Evolutionary conservation across 1,140 invertebrate species (phyloP).

Genomic region (Solenopsis invicta): DNA sequence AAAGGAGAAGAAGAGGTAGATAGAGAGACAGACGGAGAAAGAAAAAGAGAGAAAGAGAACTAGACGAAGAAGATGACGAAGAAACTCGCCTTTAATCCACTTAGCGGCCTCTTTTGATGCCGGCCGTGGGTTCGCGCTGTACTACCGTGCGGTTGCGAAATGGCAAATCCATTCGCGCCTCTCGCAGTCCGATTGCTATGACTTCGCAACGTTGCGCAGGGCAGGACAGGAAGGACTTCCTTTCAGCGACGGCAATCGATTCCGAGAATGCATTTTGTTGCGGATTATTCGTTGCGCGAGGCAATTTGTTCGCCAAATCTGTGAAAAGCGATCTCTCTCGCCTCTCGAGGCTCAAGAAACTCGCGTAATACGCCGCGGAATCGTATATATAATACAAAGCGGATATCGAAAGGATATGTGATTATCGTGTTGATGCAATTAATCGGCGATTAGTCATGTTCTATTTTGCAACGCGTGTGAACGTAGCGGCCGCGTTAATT

Average conservation of each 20-base stretch:
- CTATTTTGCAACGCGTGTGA: conserved; percentile 52
- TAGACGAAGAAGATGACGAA: conserved; percentile 62
- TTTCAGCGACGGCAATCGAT: conserved; percentile 43
- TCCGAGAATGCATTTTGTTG: conserved; percentile 30
- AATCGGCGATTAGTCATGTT: conserved; percentile 52
- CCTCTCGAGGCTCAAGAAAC: neutral
- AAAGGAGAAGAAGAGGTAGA: conserved; percentile 37
- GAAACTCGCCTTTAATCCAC: conserved; percentile 73
- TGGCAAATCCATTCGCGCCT: conserved; percentile 69
- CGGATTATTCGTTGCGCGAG: conserved; percentile 9
- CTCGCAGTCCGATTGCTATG: conserved; percentile 48
- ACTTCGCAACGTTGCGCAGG: conserved; percentile 54
- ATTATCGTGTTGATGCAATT: conserved; percentile 54
- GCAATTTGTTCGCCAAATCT: conserved; percentile 39
- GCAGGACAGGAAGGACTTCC: conserved; percentile 69
- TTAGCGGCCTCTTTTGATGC: conserved; percentile 72
- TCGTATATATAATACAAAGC: conserved; percentile 4
- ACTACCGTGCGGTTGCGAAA: conserved; percentile 70
- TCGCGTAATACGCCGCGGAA: conserved; percentile 1
- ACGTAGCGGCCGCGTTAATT: conserved; percentile 18
- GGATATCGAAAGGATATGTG: neutral
- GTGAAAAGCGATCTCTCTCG: conserved; percentile 18
- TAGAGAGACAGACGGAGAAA: neutral
- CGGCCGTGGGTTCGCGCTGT: conserved; percentile 33
- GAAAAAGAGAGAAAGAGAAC: neutral